Evolutionary conservation across 2,113 vertebrate genomes (phyloP), one percentile per base, ranked within the genome.

Genomic region (Phainopepla nitens): DNA sequence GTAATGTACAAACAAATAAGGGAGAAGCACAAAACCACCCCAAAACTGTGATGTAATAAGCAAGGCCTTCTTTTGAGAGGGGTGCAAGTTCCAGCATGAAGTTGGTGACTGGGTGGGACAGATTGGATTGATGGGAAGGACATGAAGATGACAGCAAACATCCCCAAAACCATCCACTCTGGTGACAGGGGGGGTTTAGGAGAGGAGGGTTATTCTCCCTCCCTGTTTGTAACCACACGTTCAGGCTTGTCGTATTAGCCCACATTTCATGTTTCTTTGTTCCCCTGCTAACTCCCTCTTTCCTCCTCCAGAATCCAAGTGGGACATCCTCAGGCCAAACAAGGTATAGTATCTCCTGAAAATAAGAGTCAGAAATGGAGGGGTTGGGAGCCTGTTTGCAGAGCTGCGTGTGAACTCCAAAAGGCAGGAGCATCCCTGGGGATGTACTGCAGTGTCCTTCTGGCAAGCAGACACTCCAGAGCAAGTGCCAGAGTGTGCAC

Each of bases 261-360:
- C 8, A 25, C 9, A 1, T 77, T 68, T 15, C 28, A 61, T 44
- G 12, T 80, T 85, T 76, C 25, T 68, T 50, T 70, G 76, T 61
- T 44, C 36, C 65, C 47, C 76, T 87, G 36, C 71, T 96, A 84
- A 94, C 57, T 93, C 68, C 17, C 27, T 89, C 53, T 94, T 83
- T 93, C 60, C 41, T 96, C n/a, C 91, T 98, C 96, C 97, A 98
- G 62, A 95, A 86, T 35, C 88, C 97, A 76, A 94, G 78, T 2
- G 54, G 75, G 92, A 96, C 96, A 91, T 97, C 96, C 73, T 87
- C 98, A 81, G 95, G 91, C 87, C 98, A 98, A 45, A 85, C 97
- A 78, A 98, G 98, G 99, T 99, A 95, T 6, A 4, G 86, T 97
- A 76, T 68, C 39, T 13, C n/a, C 87, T 81, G 39, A 25, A n/a